Evolutionary conservation across 2,113 vertebrate species (phyloP).

Genomic region (Chloroceryle aenea): DNA sequence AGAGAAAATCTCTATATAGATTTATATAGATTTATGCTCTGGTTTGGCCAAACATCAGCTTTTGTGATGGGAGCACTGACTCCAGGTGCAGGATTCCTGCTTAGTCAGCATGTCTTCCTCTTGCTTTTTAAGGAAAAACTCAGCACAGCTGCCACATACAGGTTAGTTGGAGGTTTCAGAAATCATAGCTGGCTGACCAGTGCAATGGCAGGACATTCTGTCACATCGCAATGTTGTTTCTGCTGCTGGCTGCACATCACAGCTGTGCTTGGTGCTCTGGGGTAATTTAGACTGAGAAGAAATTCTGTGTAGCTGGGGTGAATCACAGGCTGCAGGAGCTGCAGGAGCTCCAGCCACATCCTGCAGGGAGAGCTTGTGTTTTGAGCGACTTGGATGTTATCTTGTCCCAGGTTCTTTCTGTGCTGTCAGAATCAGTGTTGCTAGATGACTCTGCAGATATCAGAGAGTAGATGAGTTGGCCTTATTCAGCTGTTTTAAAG

Average conservation of each 20-base stretch:
- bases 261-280: not conserved
- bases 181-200: not conserved
- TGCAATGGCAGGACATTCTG: not conserved
- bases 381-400: not conserved
- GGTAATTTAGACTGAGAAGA: slow-evolving; percentile 44
- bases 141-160: not conserved
- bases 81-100: not conserved
- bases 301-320: slow-evolving; percentile 16
- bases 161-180: not conserved
- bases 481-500: not conserved
- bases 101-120: not conserved
- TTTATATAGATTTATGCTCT: too few relatives aligned
- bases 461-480: not conserved
- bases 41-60: too few relatives aligned
- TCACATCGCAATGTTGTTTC: slow-evolving; percentile 1
- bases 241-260: not conserved
- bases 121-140: not conserved
- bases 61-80: too few relatives aligned
- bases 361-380: not conserved
- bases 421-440: not conserved
- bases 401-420: not conserved
- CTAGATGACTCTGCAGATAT: not conserved
- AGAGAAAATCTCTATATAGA: too few relatives aligned
- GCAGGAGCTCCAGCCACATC: rapidly evolving
- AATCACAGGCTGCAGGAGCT: slow-evolving; percentile 9